phyloP scores from a whole-genome alignment of 2,113 vertebrate genomes.

The Mesocricetus auratus region DNA sequence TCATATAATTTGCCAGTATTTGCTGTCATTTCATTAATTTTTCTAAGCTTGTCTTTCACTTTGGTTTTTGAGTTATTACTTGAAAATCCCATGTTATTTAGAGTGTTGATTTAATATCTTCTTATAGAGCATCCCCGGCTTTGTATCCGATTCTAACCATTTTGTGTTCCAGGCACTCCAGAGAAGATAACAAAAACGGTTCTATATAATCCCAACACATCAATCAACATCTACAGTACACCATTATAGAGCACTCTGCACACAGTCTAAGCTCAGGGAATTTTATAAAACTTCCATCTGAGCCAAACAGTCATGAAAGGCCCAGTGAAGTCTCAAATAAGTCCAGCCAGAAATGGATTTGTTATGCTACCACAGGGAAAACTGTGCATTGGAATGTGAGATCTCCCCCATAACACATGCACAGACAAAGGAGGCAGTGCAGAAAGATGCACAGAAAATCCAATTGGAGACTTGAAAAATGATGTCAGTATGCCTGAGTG shows the following conservation, averaged over 20 bases:
- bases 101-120: conserved; percentile 12
- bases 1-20: background rate
- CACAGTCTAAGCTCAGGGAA: background rate
- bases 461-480: background rate
- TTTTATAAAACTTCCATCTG: conserved; percentile 9
- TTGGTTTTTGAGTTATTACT: conserved; percentile 4
- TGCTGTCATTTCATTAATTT: background rate
- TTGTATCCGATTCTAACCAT: background rate
- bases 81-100: conserved; percentile 15
- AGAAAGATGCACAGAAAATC: background rate
- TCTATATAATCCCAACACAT: background rate
- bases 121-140: background rate
- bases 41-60: background rate
- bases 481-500: background rate
- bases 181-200: background rate
- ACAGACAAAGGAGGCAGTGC: background rate
- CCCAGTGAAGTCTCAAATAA: conserved; percentile 35
- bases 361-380: background rate
- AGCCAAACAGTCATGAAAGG: conserved; percentile 3
- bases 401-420: background rate
- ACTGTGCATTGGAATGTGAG: background rate
- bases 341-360: background rate
- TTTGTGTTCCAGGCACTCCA: background rate
- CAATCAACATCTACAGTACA: conserved; percentile 1
- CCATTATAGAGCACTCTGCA: background rate